Base-by-base conservation (phyloP, 2,888 invertebrate genomes). In the Hydriomena furcata region DNA sequence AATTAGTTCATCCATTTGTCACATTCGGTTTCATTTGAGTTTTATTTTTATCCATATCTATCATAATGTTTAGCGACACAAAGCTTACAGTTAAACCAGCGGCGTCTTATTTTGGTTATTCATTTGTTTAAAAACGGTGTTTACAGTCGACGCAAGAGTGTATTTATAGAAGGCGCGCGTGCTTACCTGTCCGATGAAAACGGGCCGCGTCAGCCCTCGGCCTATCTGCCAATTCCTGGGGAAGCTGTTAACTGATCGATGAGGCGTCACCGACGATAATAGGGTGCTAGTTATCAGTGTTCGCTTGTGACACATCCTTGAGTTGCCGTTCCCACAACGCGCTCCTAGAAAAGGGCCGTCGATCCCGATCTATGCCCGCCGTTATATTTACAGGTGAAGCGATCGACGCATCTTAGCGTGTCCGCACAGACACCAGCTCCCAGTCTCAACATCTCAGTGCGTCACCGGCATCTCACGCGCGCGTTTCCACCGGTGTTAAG, bases 371-470 rank as follows among this genome's bases (percentile, higher is more conserved):
- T 58, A 58, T 60, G 57, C 54, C 52, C 59, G 63, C 66, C 46
- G 52, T 62, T 80, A 75, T 82, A 82, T 82, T 78, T 81, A 77
- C 83, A 83, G 84, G 83, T 85, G 83, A 79, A 77, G 73, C 65
- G 66, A 77, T 73, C 65, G 66, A 66, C 68, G 62, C 67, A 76
- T 76, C 73, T 77, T 52, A 82, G 79, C 82, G 80, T 83, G 83
- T 79, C 31, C 76, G 73, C 69, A 63, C 68, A 69, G 60, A 70
- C 78, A 79, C 71, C 76, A 69, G 68, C 65, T 64, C 76, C 67
- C 73, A 73, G 68, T 69, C 65, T 69, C 66, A 58, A 63, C 65
- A 58, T 60, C 63, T 61, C 63, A 64, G 69, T 77, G 76, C 82
- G 83, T 82, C 82, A 81, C 66, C 52, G 25, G 63, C 68, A 65